Percentiles rank a stretch among this genome's conserved stretches.
Evolutionary conservation across 2,888 invertebrate genomes (phyloP).

Genomic region (Drosophila kanekoi): DNA sequence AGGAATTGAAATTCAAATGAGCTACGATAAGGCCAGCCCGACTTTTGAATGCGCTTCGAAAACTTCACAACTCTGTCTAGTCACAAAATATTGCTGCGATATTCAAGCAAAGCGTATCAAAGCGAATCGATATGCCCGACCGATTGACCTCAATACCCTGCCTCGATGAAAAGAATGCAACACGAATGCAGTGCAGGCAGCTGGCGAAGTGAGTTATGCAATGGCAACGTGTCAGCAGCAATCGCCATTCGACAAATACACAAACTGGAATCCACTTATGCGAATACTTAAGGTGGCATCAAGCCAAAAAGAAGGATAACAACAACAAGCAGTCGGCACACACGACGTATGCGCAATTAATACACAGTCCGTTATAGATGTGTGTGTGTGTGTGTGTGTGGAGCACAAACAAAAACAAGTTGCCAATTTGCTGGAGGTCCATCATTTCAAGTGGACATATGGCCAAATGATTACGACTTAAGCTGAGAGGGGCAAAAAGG

Average conservation of each 20-base stretch:
- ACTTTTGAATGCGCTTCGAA: conserved; percentile 27
- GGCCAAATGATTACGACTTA: conserved; percentile 63
- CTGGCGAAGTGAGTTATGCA: conserved; percentile 35
- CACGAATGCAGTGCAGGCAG: conserved; percentile 30
- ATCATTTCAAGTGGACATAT: conserved; percentile 69
- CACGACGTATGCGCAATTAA: conserved; percentile 72
- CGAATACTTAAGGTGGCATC: conserved; percentile 26
- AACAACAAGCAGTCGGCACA: conserved; percentile 19
- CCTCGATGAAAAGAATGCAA: conserved; percentile 5
- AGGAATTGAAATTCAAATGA: conserved; percentile 29
- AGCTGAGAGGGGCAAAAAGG: conserved; percentile 14
- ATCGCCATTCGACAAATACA: conserved; percentile 18
- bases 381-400: conserved; percentile 18
- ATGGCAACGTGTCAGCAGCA: conserved; percentile 41
- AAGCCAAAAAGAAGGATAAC: conserved; percentile 7
- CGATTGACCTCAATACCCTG: conserved; percentile 19
- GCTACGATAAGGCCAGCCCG: background rate
- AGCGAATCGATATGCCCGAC: background rate
- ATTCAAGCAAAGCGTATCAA: background rate
- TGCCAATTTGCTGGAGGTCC: conserved; percentile 30
- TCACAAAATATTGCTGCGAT: background rate
- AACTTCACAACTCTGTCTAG: no score
- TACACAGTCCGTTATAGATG: conserved; percentile 53
- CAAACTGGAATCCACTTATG: conserved; percentile 25
- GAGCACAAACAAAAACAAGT: conserved; percentile 34